Conservation (phyloP, 2,113 vertebrate species). For the Diglossa brunneiventris region DNA sequence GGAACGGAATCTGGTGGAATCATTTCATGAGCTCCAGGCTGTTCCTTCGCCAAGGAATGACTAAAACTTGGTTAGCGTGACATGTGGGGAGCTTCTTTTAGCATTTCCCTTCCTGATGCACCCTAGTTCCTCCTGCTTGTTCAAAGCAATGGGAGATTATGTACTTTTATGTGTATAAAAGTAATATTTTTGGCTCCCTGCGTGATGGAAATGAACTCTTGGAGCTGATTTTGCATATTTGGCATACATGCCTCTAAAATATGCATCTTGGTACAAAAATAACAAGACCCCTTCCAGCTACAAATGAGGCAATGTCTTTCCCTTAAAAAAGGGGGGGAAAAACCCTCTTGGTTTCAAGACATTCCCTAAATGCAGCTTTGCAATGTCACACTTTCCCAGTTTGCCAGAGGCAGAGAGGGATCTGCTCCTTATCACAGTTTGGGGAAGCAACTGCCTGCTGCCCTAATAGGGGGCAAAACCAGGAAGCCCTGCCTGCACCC, state of each 20-base stretch:
- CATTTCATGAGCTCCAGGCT: neutral
- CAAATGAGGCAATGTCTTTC: conserved; percentile 7
- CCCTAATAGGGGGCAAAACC: accelerated
- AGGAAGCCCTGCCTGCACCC: neutral
- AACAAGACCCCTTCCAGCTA: conserved; percentile 22
- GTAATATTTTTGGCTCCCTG: neutral
- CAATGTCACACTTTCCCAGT: neutral
- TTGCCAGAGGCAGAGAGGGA: neutral
- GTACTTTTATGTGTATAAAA: neutral
- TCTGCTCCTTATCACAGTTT: neutral
- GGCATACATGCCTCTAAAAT: conserved; percentile 2
- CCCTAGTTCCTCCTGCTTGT: neutral
- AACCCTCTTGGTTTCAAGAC: neutral
- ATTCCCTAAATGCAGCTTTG: neutral
- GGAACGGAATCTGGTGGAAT: neutral
- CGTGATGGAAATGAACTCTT: conserved; percentile 14
- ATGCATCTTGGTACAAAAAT: conserved; percentile 7
- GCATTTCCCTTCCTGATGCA: neutral
- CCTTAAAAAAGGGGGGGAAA: neutral
- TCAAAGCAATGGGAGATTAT: neutral
- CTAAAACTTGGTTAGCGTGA: accelerated
- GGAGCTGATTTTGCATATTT: conserved; percentile 27
- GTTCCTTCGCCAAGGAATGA: neutral
- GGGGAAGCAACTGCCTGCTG: neutral
- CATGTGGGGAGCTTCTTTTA: neutral